Percentiles rank a stretch among this genome's conserved stretches.
Conservation (phyloP, 1,140 invertebrate species). For the Oedothorax gibbosus region DNA sequence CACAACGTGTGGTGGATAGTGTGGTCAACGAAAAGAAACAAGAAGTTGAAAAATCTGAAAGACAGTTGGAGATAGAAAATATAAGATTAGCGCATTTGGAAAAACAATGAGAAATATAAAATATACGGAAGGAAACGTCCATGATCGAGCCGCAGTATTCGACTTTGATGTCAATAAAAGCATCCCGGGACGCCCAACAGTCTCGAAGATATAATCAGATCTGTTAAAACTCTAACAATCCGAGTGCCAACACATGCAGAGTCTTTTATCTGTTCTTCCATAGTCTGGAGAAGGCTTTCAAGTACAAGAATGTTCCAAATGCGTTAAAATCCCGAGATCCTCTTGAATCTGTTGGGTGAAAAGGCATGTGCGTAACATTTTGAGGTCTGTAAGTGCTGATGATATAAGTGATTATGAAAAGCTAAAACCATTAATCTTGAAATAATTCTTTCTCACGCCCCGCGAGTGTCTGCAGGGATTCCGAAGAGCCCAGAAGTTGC, state of each 20-base stretch:
- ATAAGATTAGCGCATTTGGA: background rate
- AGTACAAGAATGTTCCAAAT: background rate
- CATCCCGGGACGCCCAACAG: background rate
- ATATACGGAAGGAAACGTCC: background rate
- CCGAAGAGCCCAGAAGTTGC: background rate
- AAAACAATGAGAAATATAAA: background rate
- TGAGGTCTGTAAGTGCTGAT: background rate
- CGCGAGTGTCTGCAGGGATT: background rate
- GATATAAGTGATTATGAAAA: background rate
- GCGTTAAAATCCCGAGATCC: background rate
- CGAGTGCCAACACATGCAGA: background rate
- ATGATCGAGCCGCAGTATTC: background rate
- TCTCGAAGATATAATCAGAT: background rate
- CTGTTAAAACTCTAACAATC: background rate
- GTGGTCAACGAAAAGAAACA: background rate
- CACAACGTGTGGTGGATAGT: background rate
- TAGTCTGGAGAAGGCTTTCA: background rate
- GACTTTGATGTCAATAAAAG: background rate
- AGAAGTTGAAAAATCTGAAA: background rate
- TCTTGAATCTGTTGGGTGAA: conserved; percentile 17
- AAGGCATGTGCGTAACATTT: background rate
- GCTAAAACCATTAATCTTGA: background rate
- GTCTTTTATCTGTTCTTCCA: background rate
- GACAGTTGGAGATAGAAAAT: background rate
- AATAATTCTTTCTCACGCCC: background rate